Percentiles rank a stretch among this genome's conserved stretches.
These are phyloP conservation scores for Dinoponera quadriceps DNA, from an alignment of 1,140 invertebrate species.

Conservation along the genomic window DNA sequence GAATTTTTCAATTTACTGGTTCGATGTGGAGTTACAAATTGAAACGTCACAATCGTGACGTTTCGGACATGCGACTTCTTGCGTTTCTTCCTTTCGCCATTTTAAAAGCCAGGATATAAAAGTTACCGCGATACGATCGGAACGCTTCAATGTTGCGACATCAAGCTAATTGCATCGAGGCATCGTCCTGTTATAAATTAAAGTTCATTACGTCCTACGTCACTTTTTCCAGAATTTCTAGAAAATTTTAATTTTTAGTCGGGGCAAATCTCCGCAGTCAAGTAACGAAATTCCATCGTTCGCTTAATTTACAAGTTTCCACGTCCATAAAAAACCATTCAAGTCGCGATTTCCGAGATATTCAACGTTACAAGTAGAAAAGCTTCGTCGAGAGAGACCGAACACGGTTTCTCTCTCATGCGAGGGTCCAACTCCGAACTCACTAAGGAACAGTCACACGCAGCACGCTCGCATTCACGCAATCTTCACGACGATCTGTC, in stretches of 20 bases:
- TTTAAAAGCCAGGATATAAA: conserved; percentile 1
- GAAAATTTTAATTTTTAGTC: too few relatives aligned
- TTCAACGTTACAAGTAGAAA: conserved; percentile 5
- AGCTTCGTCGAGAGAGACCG: conserved; percentile 7
- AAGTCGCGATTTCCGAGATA: neutral
- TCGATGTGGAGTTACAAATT: conserved; percentile 29
- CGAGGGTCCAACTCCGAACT: neutral
- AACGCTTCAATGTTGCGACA: conserved; percentile 1
- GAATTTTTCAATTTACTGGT: conserved; percentile 33
- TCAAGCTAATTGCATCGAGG: neutral
- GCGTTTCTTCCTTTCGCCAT: neutral
- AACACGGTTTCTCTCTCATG: neutral
- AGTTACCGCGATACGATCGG: neutral
- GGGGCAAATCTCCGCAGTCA: neutral
- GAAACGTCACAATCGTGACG: conserved; percentile 18
- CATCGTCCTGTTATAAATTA: neutral
- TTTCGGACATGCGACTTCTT: conserved; percentile 17
- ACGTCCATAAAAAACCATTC: too few relatives aligned
- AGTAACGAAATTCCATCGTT: neutral
- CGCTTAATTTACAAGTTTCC: neutral
- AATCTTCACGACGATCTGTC: conserved; percentile 18
- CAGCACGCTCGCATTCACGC: neutral
- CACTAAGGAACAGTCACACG: neutral
- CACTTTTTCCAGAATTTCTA: neutral
- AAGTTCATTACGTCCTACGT: neutral